Base-by-base conservation (phyloP, 2,797 vertebrate genomes). In the Alcedo atthis region DNA sequence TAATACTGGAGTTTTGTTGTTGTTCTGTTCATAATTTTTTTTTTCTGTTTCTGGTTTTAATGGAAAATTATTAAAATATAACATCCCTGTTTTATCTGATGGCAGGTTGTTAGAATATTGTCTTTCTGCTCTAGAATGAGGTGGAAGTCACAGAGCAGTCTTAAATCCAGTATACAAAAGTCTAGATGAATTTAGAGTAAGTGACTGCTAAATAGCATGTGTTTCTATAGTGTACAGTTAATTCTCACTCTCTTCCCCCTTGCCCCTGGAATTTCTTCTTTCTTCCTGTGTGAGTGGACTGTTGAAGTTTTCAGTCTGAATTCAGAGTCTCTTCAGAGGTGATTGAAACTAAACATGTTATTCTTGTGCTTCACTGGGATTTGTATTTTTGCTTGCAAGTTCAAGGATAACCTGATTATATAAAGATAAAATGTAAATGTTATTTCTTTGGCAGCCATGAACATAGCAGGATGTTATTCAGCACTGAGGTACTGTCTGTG, bases 341-440 rank as follows among this genome's bases (percentile, higher is more conserved):
- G 30, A 30, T 32, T 48, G 51, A 81, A 43, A 15, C 61, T 59
- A 70, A 77, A 85, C 8, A 22, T 37, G 15, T 75, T 88, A 59
- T 61, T 83, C 32, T 49, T 91, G 28, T 83, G 20, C 25, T 92
- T 89, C 54, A 30, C 6, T 49, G 26, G 22, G 32, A 78, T 74
- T 78, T 85, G 22, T 91, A 20, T 87, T 95, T 81, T 46, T 83
- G 35, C 42, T 85, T 81, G 54, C 43, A 75, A 57, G n/a, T 85
- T 81, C 37, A 61, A 45, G 48, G 49, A 49, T 83, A 93, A 77
- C 73, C 21, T 63, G 40, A 46, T 85, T 66, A 62, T 75, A 45
- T 55, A 59, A 46, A 76, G 30, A 32, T 30, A 73, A 57, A 79
- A 71, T 74, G 58, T 63, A 64, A n/a, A 30, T 55, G 77, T 78